A percentile compares a stretch with the other conserved stretches of the same genome.
Conservation (phyloP, 37 sponge, comb jelly and placozoan genomes). For the Spongilla lacustris region DNA sequence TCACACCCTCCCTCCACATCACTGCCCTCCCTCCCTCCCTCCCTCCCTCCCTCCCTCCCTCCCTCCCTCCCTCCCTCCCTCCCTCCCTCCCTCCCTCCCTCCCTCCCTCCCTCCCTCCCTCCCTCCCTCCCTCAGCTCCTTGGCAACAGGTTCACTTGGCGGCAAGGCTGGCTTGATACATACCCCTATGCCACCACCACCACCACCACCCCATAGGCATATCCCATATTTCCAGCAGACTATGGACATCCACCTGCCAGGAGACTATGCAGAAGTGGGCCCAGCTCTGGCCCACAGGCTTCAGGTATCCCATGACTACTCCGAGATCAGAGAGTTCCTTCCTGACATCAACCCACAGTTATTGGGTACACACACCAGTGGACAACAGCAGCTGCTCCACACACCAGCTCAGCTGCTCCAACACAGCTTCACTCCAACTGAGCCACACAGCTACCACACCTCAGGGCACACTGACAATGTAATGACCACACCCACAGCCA, state of each 20-base stretch:
- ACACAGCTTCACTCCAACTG: background rate
- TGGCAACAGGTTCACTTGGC: background rate
- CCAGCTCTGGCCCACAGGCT: background rate
- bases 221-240: background rate
- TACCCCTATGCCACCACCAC: background rate
- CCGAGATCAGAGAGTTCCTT: constrained; percentile 5
- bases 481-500: background rate
- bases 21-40: too few relatives aligned
- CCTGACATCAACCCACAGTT: background rate
- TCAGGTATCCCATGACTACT: constrained; percentile 2
- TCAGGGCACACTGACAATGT: background rate
- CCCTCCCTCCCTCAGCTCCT: background rate
- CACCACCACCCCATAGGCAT: background rate
- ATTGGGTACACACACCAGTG: background rate
- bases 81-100: background rate
- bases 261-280: constrained; percentile 17
- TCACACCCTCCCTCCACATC: background rate
- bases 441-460: background rate
- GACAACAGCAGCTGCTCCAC: background rate
- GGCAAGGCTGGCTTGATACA: background rate
- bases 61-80: too few relatives aligned
- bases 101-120: background rate
- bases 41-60: too few relatives aligned
- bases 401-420: background rate
- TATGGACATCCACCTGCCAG: background rate